Evolutionary conservation across 2,888 invertebrate species (phyloP).

Genomic region (Danaus chrysippus): DNA sequence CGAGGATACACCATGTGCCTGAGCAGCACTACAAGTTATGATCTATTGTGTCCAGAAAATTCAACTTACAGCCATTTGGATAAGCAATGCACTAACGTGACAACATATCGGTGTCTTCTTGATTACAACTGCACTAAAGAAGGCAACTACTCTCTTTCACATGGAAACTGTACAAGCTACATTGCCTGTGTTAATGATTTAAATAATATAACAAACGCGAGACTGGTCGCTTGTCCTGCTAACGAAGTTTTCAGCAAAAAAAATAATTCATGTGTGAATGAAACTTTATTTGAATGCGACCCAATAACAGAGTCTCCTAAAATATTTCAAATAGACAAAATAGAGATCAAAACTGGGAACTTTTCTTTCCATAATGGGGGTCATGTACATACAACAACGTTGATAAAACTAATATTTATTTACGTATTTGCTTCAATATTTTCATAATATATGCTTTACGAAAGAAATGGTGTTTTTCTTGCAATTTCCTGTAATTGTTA

Average conservation of each 20-base stretch:
- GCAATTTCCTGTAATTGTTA: slow-evolving; percentile 14
- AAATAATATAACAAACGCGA: slow-evolving; percentile 47
- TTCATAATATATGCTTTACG: slow-evolving; percentile 13
- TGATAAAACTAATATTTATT: neutral
- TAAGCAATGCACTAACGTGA: slow-evolving; percentile 58
- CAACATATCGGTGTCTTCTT: slow-evolving; percentile 54
- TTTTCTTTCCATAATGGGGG: slow-evolving; percentile 20
- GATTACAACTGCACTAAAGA: slow-evolving; percentile 46
- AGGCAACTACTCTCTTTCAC: slow-evolving; percentile 45
- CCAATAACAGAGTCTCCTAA: slow-evolving; percentile 27
- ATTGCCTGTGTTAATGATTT: slow-evolving; percentile 54
- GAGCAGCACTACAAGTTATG: slow-evolving; percentile 43
- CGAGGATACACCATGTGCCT: slow-evolving; percentile 65
- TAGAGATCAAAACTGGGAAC: slow-evolving; percentile 24
- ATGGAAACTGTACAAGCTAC: slow-evolving; percentile 47
- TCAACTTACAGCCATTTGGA: slow-evolving; percentile 60
- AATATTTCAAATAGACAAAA: slow-evolving; percentile 22
- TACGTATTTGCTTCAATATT: slow-evolving; percentile 3
- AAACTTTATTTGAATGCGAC: slow-evolving; percentile 42
- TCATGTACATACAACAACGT: neutral
- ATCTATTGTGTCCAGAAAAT: slow-evolving; percentile 56
- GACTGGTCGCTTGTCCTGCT: slow-evolving; percentile 49
- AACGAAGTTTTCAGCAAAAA: slow-evolving; percentile 44
- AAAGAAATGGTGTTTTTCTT: slow-evolving; percentile 12
- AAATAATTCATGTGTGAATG: slow-evolving; percentile 45